Evolutionary conservation across 2,888 invertebrate genomes (phyloP).

Genomic region (Scaptomyza polygonia): DNA sequence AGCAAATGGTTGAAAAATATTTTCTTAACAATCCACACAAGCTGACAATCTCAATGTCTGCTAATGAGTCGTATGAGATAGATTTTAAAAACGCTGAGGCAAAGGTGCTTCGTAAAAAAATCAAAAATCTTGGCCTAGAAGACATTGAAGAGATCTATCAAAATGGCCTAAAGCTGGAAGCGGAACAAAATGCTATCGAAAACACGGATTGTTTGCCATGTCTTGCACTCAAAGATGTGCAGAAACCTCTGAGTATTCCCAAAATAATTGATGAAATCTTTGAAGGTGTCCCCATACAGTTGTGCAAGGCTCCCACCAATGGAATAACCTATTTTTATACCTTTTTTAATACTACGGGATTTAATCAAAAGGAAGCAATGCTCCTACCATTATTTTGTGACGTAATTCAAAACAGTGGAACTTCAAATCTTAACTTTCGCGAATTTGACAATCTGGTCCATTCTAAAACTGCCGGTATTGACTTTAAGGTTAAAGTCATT

Average conservation of each 20-base stretch:
- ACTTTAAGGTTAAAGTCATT: constrained; percentile 88
- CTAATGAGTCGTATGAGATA: constrained; percentile 90
- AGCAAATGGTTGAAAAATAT: constrained; percentile 89
- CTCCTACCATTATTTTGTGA: constrained; percentile 93
- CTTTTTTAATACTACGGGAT: constrained; percentile 88
- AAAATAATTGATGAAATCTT: constrained; percentile 66
- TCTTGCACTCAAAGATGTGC: constrained; percentile 90
- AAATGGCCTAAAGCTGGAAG: constrained; percentile 89
- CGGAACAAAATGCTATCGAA: constrained; percentile 89
- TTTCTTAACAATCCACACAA: constrained; percentile 92
- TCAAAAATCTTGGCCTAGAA: constrained; percentile 85
- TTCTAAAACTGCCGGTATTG: constrained; percentile 89
- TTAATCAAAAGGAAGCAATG: constrained; percentile 89
- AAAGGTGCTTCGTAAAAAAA: constrained; percentile 87
- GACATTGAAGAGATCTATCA: constrained; percentile 87
- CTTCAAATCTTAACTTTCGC: constrained; percentile 90
- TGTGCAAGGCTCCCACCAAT: constrained; percentile 93
- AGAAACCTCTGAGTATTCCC: constrained; percentile 85
- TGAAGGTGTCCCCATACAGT: constrained; percentile 88
- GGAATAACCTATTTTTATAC: constrained; percentile 94
- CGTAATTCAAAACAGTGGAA: constrained; percentile 93
- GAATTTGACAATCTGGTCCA: constrained; percentile 92
- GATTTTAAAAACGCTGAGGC: constrained; percentile 88
- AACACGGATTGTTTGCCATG: constrained; percentile 92
- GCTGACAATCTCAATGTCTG: constrained; percentile 92